Evolutionary conservation across 1,140 invertebrate species (phyloP).

Genomic region (Tetramorium alpestre): DNA sequence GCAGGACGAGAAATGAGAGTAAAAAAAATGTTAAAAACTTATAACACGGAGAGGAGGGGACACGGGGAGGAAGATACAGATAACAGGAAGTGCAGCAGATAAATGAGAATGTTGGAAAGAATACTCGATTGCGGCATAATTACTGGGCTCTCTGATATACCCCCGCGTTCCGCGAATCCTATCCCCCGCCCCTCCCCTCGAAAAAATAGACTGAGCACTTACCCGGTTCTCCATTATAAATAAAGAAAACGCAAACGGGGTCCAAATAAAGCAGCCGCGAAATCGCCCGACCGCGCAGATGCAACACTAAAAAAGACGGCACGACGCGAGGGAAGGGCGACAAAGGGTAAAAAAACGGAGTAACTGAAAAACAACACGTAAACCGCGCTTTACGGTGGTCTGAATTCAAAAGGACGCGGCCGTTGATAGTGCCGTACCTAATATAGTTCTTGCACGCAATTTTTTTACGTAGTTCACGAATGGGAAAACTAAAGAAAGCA

Average conservation of each 20-base stretch:
- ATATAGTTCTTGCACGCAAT: constrained; percentile 39
- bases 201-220: constrained; percentile 56
- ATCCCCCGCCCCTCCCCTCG: background rate
- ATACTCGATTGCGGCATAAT: constrained; percentile 46
- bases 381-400: constrained; percentile 51
- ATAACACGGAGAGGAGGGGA: constrained; percentile 15
- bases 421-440: background rate
- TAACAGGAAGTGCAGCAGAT: constrained; percentile 44
- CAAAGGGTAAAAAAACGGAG: constrained; percentile 42
- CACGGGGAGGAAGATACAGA: constrained; percentile 21
- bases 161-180: background rate
- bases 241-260: constrained; percentile 45
- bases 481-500: background rate
- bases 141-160: constrained; percentile 40
- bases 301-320: constrained; percentile 50
- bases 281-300: constrained; percentile 25
- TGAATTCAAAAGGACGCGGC: constrained; percentile 42
- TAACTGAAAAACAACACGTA: constrained; percentile 56
- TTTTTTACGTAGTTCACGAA: constrained; percentile 17
- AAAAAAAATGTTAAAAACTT: constrained; percentile 53
- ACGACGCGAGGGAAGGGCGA: constrained; percentile 16
- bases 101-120: constrained; percentile 36
- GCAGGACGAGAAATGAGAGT: constrained; percentile 18
- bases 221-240: constrained; percentile 42
- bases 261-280: constrained; percentile 54